Evolutionary conservation across 2,888 invertebrate species (phyloP), one percentile per base, ranked within the genome.

Genomic region (Adelognathus sp.): DNA sequence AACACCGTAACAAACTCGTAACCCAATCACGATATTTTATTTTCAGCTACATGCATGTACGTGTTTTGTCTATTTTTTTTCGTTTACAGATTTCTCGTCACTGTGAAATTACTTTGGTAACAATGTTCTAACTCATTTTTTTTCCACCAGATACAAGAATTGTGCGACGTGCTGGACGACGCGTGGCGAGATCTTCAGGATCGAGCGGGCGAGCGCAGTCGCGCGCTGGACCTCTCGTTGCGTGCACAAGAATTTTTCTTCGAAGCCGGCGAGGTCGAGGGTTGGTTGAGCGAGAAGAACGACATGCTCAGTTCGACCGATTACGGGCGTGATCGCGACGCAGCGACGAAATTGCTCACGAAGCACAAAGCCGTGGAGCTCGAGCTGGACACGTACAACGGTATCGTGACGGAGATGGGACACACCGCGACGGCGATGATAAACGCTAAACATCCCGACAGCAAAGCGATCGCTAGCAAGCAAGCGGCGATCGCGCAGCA

Each of bases 311-410:
- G 94, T 33, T 96, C 96, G n/a, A 95, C 95, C 0, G 97, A 98
- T 90, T 96, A 96, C 80, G 98, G 98, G n/a, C 93, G 96, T 60
- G 98, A 98, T 91, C 93, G 98, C 36, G 97, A 97, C 87, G 94
- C 97, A 0, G 98, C 98, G 16, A 97, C 98, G 41, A 98, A 98
- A 92, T 93, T 99, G 50, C 93, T 99, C 16, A 98, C 98, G 0
- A 97, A 98, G 89, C 98, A 99, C 90, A 99, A 99, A 96, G 97
- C 97, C 1, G 94, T 98, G 46, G 98, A 98, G 86, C 92, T 98
- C 6, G 98, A 98, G 89, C 92, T 98, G 83, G 98, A 98, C 89
- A 97, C 98, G 0, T 98, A 98, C 92, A 96, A 95, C 77, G 97
- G 97, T 6, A 96, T 98, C 64, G 96, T 99, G 29, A 95, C 96